Base-by-base conservation (phyloP, 2,113 vertebrate species). In the Eulacestoma nigropectus region DNA sequence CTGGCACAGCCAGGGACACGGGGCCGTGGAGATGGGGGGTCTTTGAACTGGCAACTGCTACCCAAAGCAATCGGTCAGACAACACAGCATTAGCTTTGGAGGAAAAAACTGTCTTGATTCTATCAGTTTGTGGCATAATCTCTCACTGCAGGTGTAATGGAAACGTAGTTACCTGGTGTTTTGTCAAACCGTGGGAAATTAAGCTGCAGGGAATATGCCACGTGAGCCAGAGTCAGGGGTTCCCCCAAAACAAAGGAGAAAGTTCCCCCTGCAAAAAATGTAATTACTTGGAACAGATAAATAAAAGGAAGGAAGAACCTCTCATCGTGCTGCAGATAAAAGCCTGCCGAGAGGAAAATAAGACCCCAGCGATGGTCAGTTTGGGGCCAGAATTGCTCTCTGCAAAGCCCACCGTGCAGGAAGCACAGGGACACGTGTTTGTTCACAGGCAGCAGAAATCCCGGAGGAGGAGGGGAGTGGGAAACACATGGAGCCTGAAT, bases 401-500 rank as follows among this genome's bases (percentile, higher is more conserved):
- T 55, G 83, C 93, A 84, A 69, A 94, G 92, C 80, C 90, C 80
- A 75, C 88, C 25, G 0, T 82, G 87, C 91, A 93, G 87, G 91
- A 95, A 96, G 87, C 13, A 0, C 62, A 20, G 86, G 46, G 87
- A 91, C 94, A 93, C 83, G 9, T 96, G 96, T 84, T 96, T 89
- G 90, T 94, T 91, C 84, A 13, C 70, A 88, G 85, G 95, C 95
- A 87, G 86, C 69, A 95, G 92, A 95, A 88, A 90, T 93, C 92
- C 92, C 95, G 76, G 94, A 73, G 95, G 90, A 96, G 86, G 47
- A 80, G 83, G 62, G 78, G 93, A 89, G 73, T 93, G 93, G 91
- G 95, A 95, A 96, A 93, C 96, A 94, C 96, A 94, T 96, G 96
- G 95, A 96, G 90, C 69, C 88, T 94, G 96, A 95, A 94, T 91